Conservation (phyloP, 2,797 vertebrate species). For the Danio choprae region DNA sequence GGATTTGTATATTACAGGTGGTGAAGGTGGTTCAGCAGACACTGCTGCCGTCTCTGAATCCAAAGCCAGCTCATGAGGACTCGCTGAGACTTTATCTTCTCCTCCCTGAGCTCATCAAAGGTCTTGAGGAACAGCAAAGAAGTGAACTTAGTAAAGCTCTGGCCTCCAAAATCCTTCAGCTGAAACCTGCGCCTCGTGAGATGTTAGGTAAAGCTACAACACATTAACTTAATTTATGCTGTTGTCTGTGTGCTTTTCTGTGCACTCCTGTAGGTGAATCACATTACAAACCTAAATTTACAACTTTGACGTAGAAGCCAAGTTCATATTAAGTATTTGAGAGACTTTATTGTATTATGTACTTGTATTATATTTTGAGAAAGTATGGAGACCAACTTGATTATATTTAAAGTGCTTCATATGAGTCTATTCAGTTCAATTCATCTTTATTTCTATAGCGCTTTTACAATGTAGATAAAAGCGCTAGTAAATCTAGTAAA, state of each 20-base stretch:
- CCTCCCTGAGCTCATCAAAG: conserved; percentile 70
- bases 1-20: conserved; percentile 62
- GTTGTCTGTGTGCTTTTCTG: not conserved
- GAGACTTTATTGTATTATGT: too few relatives aligned
- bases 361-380: too few relatives aligned
- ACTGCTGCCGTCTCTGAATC: conserved; percentile 63
- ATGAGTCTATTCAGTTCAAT: too few relatives aligned
- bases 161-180: conserved; percentile 57
- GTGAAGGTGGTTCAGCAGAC: conserved; percentile 44
- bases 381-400: too few relatives aligned
- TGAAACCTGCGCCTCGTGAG: conserved; percentile 48
- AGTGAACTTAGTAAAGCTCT: conserved; percentile 49
- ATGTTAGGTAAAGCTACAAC: conserved; percentile 67
- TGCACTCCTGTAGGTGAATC: too few relatives aligned
- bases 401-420: too few relatives aligned
- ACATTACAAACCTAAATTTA: too few relatives aligned
- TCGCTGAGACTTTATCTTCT: conserved; percentile 74
- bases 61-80: conserved; percentile 65
- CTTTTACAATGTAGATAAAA: too few relatives aligned
- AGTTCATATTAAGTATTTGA: too few relatives aligned
- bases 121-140: not conserved
- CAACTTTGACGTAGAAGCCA: too few relatives aligned
- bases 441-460: too few relatives aligned
- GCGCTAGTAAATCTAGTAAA: too few relatives aligned
- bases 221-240: not conserved